phyloP scores from a whole-genome alignment of 2,888 invertebrate species.

The Branchellion lobata region DNA sequence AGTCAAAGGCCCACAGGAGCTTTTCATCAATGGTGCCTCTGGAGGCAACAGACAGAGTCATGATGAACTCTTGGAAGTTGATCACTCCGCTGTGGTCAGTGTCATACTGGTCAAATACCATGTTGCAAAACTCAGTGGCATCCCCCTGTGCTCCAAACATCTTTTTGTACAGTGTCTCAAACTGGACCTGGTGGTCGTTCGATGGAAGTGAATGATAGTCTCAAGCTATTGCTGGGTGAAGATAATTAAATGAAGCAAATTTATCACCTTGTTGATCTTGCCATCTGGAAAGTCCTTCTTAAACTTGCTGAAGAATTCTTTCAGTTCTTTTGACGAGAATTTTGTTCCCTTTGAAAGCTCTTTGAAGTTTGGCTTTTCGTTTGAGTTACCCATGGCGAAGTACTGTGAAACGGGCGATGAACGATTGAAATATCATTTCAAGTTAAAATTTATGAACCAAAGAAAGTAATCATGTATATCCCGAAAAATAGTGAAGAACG shows the following conservation, averaged over 20 bases:
- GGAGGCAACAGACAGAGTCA: slow-evolving; percentile 34
- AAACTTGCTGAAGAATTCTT: slow-evolving; percentile 42
- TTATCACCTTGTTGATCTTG: slow-evolving; percentile 33
- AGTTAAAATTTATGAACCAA: no score
- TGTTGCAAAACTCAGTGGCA: slow-evolving; percentile 35
- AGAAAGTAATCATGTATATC: no score
- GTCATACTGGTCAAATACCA: slow-evolving; percentile 43
- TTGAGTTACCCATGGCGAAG: slow-evolving; percentile 30
- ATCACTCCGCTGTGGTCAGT: slow-evolving; percentile 31
- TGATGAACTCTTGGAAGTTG: slow-evolving; percentile 38
- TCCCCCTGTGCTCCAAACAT: slow-evolving; percentile 38
- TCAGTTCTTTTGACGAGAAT: slow-evolving; percentile 42
- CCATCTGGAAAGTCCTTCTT: slow-evolving; percentile 46
- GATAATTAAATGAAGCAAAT: not conserved
- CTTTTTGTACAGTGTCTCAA: slow-evolving; percentile 35
- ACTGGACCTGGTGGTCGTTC: slow-evolving; percentile 21
- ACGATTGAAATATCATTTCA: no score
- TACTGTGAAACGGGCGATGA: no score
- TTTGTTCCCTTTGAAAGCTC: slow-evolving; percentile 43
- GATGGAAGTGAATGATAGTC: not conserved
- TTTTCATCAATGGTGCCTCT: slow-evolving; percentile 30
- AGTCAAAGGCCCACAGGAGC: slow-evolving; percentile 34
- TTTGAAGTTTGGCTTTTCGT: slow-evolving; percentile 45
- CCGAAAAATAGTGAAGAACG: no score
- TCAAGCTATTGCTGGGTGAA: not conserved